phyloP scores from a whole-genome alignment of 2,113 vertebrate species.

The Amblyopsis rosae region DNA sequence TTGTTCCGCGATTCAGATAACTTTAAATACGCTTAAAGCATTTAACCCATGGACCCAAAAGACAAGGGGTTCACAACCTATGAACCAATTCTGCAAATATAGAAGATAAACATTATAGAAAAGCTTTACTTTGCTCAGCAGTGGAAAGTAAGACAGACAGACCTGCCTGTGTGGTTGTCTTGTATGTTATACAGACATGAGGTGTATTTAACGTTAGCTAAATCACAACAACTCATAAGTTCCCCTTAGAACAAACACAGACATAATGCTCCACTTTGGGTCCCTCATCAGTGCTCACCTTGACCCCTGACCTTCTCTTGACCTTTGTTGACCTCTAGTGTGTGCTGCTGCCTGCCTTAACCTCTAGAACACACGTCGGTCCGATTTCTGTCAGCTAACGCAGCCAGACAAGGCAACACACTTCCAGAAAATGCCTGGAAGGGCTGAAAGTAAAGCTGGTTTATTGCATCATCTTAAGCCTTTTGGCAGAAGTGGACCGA shows the following conservation, averaged over 20 bases:
- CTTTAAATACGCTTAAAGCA: too few species aligned
- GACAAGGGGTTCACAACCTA: too few species aligned
- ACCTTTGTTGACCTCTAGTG: constrained; percentile 1
- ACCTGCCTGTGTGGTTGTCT: constrained; percentile 19
- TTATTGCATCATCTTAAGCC: not conserved
- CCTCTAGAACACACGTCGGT: not conserved
- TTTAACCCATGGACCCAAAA: too few species aligned
- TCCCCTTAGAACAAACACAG: not conserved
- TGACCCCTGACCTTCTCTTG: constrained; percentile 20
- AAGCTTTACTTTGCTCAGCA: constrained; percentile 22
- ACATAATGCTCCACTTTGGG: constrained; percentile 4
- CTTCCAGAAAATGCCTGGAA: constrained; percentile 4
- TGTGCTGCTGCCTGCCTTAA: not conserved
- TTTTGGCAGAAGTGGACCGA: not conserved
- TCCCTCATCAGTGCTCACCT: constrained; percentile 1
- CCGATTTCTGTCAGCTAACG: constrained; percentile 1
- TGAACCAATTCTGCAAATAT: too few species aligned
- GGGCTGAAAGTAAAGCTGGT: not conserved
- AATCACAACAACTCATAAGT: too few species aligned
- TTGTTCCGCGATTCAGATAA: not conserved
- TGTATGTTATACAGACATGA: constrained; percentile 27
- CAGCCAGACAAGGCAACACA: not conserved
- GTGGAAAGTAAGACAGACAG: constrained; percentile 1
- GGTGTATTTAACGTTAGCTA: not conserved
- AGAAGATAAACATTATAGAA: too few species aligned